Conservation (phyloP, 2,888 invertebrate species). For the Cataglyphis altisquamis region DNA sequence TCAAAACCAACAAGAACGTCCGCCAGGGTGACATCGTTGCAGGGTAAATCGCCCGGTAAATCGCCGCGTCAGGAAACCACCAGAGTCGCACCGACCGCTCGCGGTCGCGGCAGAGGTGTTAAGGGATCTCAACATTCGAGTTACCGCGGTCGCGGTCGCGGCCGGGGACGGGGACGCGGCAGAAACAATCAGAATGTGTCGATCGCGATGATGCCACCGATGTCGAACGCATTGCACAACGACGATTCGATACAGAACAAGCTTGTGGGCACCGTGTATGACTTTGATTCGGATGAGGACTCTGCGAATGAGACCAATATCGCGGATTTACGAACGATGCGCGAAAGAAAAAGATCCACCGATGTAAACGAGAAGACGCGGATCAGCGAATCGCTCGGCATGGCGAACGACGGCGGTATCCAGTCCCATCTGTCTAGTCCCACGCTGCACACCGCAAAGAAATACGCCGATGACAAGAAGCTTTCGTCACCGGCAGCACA, state of each 20-base stretch:
- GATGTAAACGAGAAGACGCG: conserved; percentile 83
- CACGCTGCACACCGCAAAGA: conserved; percentile 70
- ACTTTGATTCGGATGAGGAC: conserved; percentile 94
- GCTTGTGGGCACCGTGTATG: conserved; percentile 95
- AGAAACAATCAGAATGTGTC: conserved; percentile 67
- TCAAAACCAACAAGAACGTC: conserved; percentile 89
- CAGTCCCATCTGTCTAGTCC: conserved; percentile 76
- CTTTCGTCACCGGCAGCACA: conserved; percentile 79
- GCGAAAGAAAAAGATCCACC: conserved; percentile 90
- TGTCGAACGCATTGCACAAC: conserved; percentile 85
- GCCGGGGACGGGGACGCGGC: conserved; percentile 84
- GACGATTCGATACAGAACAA: conserved; percentile 93
- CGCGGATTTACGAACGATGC: conserved; percentile 92
- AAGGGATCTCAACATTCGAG: conserved; percentile 82
- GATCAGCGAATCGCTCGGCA: conserved; percentile 53
- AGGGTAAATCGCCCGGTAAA: conserved; percentile 90
- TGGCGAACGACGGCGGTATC: conserved; percentile 71
- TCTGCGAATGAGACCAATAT: conserved; percentile 91
- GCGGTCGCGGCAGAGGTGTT: conserved; percentile 86
- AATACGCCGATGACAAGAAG: conserved; percentile 79
- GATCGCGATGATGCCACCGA: conserved; percentile 66
- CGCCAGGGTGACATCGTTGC: conserved; percentile 88
- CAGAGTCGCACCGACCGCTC: conserved; percentile 80
- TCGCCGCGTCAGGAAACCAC: conserved; percentile 84
- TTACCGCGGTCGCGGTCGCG: conserved; percentile 81